Evolutionary conservation across 2,113 vertebrate genomes (phyloP).

Genomic region (Piliocolobus tephrosceles): DNA sequence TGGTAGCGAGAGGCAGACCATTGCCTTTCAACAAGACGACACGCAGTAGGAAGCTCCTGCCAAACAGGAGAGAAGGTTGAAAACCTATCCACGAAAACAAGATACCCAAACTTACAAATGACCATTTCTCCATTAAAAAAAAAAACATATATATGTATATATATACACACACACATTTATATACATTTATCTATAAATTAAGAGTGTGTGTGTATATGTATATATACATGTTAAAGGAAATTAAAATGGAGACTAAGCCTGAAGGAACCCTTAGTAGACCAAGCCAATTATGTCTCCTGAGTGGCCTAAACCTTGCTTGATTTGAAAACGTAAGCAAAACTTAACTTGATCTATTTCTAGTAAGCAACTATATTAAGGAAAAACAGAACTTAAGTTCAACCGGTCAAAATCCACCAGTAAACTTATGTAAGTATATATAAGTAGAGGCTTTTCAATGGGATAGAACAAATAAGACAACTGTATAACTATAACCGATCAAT

Average conservation of each 20-base stretch:
- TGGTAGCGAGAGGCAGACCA: not conserved
- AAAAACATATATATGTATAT: no score
- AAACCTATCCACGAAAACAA: not conserved
- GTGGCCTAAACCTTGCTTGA: not conserved
- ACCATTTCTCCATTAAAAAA: not conserved
- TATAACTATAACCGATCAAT: not conserved
- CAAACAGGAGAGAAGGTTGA: not conserved
- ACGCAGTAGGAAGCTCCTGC: not conserved
- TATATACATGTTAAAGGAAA: not conserved
- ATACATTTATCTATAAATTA: not conserved
- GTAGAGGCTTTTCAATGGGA: not conserved
- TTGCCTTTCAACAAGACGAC: not conserved
- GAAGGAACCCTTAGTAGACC: not conserved
- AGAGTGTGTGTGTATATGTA: not conserved
- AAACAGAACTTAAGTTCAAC: not conserved
- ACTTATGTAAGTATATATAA: not conserved
- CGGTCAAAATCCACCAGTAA: not conserved
- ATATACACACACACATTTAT: rapidly evolving
- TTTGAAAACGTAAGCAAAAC: not conserved
- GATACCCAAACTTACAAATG: not conserved
- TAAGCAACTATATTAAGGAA: not conserved
- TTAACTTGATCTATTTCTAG: not conserved
- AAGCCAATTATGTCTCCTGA: not conserved
- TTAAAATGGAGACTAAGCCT: not conserved
- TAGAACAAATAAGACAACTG: not conserved